Base-by-base conservation (phyloP, 2,888 invertebrate genomes). In the Drosophila anomalata region DNA sequence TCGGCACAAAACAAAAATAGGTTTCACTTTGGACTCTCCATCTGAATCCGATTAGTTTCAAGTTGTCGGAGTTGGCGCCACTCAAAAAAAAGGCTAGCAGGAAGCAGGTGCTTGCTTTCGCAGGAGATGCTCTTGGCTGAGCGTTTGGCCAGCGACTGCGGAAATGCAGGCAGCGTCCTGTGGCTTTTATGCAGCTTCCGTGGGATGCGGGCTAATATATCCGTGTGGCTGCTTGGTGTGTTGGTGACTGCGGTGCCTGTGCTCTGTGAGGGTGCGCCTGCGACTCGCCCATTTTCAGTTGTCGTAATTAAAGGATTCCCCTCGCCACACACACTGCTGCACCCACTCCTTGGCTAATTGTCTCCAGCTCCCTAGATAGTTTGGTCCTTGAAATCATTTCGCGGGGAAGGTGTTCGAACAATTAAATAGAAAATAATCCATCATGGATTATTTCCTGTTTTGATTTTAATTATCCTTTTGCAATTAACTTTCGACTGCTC, bases 121-220 rank as follows among this genome's bases (percentile, higher is more conserved):
- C 24, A 31, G 20, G 29, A 44, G 53, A 39, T 79, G 75, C 66
- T 77, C 69, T 72, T 54, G 52, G 76, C 73, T 77, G 74, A 78
- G 71, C 89, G 87, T 79, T 77, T 78, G 60, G 72, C 75, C 75
- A 81, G 75, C 81, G 76, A 89, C 87, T 88, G 89, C 73, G 84
- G 63, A 77, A 78, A 61, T 81, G 74, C 84, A 71, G 69, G 67
- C 73, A 60, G 66, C 62, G 66, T 79, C 75, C 79, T 75, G 71
- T 73, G 87, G 74, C 87, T 88, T 88, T 88, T 87, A 89, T 87
- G 73, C 76, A 67, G 53, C 68, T 44, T 47, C 59, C 55, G 54
- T 59, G 56, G 68, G 61, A 53, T 52, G 42, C 48, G 31, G 53
- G 73, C 75, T 79, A 72, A 70, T 80, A 50, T 70, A 52, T 39